Base-by-base conservation (phyloP, 2,797 vertebrate genomes). In the Sphenopsis melanotis region DNA sequence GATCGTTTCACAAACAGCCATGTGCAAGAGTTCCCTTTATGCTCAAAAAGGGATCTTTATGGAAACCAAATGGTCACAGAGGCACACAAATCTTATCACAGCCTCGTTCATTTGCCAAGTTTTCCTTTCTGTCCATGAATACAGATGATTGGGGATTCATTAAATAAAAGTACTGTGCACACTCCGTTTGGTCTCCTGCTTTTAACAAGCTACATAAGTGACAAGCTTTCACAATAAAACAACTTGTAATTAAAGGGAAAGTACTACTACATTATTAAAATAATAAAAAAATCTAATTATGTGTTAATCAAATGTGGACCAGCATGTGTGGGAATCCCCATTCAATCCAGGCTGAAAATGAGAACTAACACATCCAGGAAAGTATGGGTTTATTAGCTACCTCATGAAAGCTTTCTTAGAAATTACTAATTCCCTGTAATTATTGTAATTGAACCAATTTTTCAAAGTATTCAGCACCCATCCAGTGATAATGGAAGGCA, bases 71-170 rank as follows among this genome's bases (percentile, higher is more conserved):
- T 32, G 64, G 77, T 80, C 84, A 47, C 92, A 89, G 72, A 91
- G 64, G 76, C 78, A 94, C 69, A 94, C 77, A 90, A 93, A 94
- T 93, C 94, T 88, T 94, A 70, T 29, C 46, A 32, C 39, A 74
- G 63, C 46, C 29, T 64, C 6, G 1, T 76, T 76, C 32, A 2
- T 89, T 93, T 94, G 85, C 95, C 95, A 94, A 81, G 46, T 69
- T 83, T 93, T 55, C 69, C 57, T 83, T 87, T 83, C 63, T 77
- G 80, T 30, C 72, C 57, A 21, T 87, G 90, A 94, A 95, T 95
- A 87, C 71, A 89, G 84, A 95, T 76, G 78, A 89, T 30, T 87
- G 10, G 68, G 77, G 63, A 87, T 74, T 90, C 80, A 68, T 89
- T 95, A 78, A 71, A 90, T 61, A 52, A 83, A 94, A 85, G 32